These are phyloP conservation scores for Dicaeum eximium DNA, from an alignment of 2,113 vertebrate genomes.

Conservation along the genomic window DNA sequence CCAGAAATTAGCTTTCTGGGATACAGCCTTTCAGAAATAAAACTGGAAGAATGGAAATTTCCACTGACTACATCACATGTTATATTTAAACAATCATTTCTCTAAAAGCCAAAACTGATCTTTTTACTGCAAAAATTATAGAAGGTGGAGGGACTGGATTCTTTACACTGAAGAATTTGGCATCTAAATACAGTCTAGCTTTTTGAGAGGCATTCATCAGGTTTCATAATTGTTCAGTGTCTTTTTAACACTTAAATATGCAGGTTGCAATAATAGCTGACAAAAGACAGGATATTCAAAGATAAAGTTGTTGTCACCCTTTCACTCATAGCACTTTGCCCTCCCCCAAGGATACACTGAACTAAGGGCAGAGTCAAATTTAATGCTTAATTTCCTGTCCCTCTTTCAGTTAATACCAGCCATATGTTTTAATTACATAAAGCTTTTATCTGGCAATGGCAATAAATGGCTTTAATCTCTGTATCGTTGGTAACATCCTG, in stretches of 20 bases:
- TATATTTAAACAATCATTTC: not conserved
- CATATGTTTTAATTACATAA: constrained; percentile 27
- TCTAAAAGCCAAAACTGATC: not conserved
- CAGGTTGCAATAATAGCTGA: not conserved
- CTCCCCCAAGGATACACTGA: not conserved
- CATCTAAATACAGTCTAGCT: not conserved
- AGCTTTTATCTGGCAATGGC: constrained; percentile 10
- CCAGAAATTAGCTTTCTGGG: not conserved
- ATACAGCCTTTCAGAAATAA: not conserved
- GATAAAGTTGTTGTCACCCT: not conserved
- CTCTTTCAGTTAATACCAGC: not conserved
- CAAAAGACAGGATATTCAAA: constrained; percentile 26
- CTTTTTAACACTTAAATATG: not conserved
- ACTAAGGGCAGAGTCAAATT: not conserved
- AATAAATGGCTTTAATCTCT: constrained; percentile 40
- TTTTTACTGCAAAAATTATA: not conserved
- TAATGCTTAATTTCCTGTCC: constrained; percentile 46
- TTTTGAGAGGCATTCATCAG: not conserved
- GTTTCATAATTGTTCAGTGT: not conserved
- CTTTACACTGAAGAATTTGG: not conserved
- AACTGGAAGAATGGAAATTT: not conserved
- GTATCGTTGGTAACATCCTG: not conserved
- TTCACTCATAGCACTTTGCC: not conserved
- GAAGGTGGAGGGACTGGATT: not conserved
- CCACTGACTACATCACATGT: not conserved